Percentiles rank a stretch among this genome's conserved stretches.
phyloP scores from a whole-genome alignment of 2,888 invertebrate species.

The Coenonympha glycerion region DNA sequence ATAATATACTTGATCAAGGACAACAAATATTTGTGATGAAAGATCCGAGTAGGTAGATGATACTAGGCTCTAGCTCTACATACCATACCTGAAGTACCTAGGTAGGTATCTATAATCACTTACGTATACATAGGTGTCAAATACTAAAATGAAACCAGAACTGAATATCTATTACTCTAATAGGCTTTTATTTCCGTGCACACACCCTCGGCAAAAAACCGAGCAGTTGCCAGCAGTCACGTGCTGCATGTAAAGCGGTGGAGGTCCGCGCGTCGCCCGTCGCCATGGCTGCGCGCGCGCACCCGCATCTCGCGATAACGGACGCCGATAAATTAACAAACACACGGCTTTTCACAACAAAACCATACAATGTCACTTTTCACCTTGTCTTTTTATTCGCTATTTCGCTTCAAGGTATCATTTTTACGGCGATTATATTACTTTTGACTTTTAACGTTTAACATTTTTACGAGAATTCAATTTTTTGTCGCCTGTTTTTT shows the following conservation, averaged over 20 bases:
- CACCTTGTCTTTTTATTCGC: constrained; percentile 58
- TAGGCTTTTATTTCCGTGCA: not conserved
- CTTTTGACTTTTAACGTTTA: not conserved
- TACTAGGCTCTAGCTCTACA: too few species aligned
- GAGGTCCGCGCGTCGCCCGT: constrained; percentile 42
- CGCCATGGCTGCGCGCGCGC: constrained; percentile 51
- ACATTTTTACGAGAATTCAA: not conserved
- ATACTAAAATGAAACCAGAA: too few species aligned
- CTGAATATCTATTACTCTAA: too few species aligned
- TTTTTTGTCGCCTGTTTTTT: too few species aligned
- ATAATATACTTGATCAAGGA: too few species aligned
- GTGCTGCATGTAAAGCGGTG: constrained; percentile 60
- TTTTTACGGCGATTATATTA: constrained; percentile 3
- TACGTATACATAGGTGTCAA: too few species aligned
- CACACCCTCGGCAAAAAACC: constrained; percentile 28
- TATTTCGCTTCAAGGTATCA: constrained; percentile 29
- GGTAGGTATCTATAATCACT: too few species aligned
- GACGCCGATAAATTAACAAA: constrained; percentile 64
- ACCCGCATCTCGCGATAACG: constrained; percentile 71
- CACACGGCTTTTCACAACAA: constrained; percentile 67
- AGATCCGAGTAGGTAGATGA: too few species aligned
- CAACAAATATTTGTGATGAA: too few species aligned
- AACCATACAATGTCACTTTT: constrained; percentile 54
- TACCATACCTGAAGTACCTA: too few species aligned
- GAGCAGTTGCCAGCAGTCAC: constrained; percentile 54